Conservation (phyloP, 2,888 invertebrate species). For the Rhamphomyia laevipes region DNA sequence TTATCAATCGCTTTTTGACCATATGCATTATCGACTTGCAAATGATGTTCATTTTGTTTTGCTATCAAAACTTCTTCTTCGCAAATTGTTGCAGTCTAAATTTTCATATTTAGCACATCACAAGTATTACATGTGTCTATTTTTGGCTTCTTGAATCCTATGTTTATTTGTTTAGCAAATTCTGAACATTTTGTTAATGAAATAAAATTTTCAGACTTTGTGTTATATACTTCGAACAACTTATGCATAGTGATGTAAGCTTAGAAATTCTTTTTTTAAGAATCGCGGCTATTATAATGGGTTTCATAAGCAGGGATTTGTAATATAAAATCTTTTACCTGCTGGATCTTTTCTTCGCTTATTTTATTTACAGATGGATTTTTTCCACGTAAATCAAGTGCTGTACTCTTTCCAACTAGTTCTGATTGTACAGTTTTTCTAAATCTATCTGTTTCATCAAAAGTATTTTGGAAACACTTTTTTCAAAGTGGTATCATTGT, state of each 20-base stretch:
- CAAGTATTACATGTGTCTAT: neutral
- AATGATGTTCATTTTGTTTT: neutral
- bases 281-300: no score
- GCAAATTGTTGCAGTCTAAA: neutral
- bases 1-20: neutral
- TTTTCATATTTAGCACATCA: neutral
- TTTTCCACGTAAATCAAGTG: neutral
- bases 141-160: neutral
- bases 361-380: neutral
- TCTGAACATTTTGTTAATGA: neutral
- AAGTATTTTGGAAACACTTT: neutral
- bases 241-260: neutral
- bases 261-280: neutral
- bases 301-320: no score
- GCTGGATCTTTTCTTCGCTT: neutral
- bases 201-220: neutral
- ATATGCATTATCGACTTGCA: neutral
- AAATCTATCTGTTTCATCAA: neutral
- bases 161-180: neutral
- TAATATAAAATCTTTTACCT: neutral
- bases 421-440: neutral
- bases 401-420: neutral
- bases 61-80: neutral
- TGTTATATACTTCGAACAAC: neutral
- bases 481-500: neutral